Evolutionary conservation across 2,888 invertebrate species (phyloP), one percentile per base, ranked within the genome.

Genomic region (Ectemnius continuus): DNA sequence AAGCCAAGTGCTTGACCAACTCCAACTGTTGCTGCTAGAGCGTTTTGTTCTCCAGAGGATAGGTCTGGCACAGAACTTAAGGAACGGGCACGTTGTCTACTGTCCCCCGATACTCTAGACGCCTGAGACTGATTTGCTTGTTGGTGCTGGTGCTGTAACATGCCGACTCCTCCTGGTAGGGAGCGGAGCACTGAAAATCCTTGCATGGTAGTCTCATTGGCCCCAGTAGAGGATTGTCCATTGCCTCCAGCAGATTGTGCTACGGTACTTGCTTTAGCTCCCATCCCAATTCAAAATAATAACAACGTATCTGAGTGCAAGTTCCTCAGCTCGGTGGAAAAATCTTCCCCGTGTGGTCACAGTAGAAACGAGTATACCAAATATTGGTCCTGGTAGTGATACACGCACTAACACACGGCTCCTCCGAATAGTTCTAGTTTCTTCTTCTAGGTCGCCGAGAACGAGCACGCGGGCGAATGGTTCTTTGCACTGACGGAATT

Each of bases 181-280:
- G 95, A 94, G 64, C 95, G 93, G 84, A 95, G 92, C 89, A 95
- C 91, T 85, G 94, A 95, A 86, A 95, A 95, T 74, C 92, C 92
- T 80, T 88, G 94, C 93, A 87, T 94, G 87, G 87, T 92, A 86
- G 83, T 92, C 91, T 84, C 94, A 91, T 88, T 95, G 94, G 92
- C 94, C 94, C 90, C 93, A 76, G 93, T 95, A 68, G 96, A 96
- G 91, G 96, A 96, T 88, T 95, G 95, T 87, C 94, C 94, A 91
- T 94, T 94, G 78, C 88, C 88, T 77, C 87, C 85, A 70, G 88
- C 80, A 79, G 89, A 88, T 84, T 90, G 90, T 80, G 90, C 88
- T 84, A 95, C 95, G 84, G 96, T 96, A 91, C 96, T 96, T 88
- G 96, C 94, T 92, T 96, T 96, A 91, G 96, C 96, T 92, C 96